Conservation (phyloP, 2,113 vertebrate genomes). For the Apus apus region DNA sequence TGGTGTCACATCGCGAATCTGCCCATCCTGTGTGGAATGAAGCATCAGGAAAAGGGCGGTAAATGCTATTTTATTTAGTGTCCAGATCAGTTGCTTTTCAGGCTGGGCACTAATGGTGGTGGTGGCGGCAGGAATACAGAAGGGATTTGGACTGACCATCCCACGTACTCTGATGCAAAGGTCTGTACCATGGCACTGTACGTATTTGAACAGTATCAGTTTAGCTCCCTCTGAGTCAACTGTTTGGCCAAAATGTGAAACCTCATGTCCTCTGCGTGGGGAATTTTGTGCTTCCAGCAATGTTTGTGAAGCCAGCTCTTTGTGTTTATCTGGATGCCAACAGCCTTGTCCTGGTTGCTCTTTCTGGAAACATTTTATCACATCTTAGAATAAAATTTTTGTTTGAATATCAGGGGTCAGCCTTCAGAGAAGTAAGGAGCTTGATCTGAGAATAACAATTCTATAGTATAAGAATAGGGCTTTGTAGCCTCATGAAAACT, state of each 20-base stretch:
- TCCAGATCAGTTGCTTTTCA: background rate
- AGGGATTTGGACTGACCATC: background rate
- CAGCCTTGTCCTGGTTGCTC: background rate
- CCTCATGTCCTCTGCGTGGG: rapidly evolving
- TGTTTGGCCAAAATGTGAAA: background rate
- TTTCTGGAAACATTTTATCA: background rate
- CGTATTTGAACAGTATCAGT: rapidly evolving
- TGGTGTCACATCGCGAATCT: background rate
- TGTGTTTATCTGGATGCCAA: background rate
- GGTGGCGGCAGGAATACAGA: background rate
- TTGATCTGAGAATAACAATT: background rate
- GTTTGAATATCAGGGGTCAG: background rate
- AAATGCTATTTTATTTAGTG: background rate
- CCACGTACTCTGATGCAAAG: rapidly evolving
- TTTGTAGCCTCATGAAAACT: background rate
- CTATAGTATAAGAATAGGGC: background rate
- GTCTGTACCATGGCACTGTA: background rate
- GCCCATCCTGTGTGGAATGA: background rate
- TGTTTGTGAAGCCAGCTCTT: background rate
- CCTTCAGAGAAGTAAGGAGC: background rate
- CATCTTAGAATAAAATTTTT: background rate
- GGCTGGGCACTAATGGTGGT: background rate
- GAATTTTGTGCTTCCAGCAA: background rate
- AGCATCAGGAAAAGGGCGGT: background rate
- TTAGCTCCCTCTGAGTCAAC: background rate